Evolutionary conservation across 1,140 invertebrate genomes (phyloP), one percentile per base, ranked within the genome.

Genomic region (Sminthurides bifidus): DNA sequence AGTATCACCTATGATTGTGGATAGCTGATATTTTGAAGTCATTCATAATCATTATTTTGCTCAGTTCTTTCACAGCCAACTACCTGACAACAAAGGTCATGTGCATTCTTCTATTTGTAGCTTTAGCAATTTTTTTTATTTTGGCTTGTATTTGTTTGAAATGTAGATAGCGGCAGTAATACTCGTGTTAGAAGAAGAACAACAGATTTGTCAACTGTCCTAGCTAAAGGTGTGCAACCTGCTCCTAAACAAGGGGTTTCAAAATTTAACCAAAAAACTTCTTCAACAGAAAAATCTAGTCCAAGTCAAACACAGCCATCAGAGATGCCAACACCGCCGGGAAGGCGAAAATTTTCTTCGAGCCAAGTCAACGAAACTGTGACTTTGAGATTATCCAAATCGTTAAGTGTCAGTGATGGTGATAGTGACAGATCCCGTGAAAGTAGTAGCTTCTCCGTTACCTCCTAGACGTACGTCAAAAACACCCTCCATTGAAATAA

Each of bases 301-400:
- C n/a, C n/a, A n/a, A n/a, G n/a, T n/a, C n/a, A n/a, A n/a, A 8
- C 10, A 4, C 12, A 12, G 8, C 10, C 30, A 6, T 3, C 15
- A 31, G 3, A 6, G 6, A 30, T 33, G 21, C 46, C 46, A 3
- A 49, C 46, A 6, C 46, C 46, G 3, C 46, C 46, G 2, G 46
- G 30, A 3, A 4, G 46, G 19, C 27, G 46, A 49, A 49, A 49
- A 21, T 31, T 49, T 21, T 23, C 44, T 12, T 29, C 44, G 4
- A 17, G 15, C n/a, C 38, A 5, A 17, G 38, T 52, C 2, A 31
- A 52, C 8, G 55, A 58, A 24, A 56, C 58, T 3, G 51, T 56
- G 4, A 64, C 59, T 41, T 37, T 60, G 40, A 37, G 54, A 33
- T 44, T 60, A 23, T 41, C 38, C 29, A 60, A 60, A 29, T 37